These are phyloP conservation scores for Aix galericulata DNA, from an alignment of 2,113 vertebrate genomes.

Conservation along the genomic window DNA sequence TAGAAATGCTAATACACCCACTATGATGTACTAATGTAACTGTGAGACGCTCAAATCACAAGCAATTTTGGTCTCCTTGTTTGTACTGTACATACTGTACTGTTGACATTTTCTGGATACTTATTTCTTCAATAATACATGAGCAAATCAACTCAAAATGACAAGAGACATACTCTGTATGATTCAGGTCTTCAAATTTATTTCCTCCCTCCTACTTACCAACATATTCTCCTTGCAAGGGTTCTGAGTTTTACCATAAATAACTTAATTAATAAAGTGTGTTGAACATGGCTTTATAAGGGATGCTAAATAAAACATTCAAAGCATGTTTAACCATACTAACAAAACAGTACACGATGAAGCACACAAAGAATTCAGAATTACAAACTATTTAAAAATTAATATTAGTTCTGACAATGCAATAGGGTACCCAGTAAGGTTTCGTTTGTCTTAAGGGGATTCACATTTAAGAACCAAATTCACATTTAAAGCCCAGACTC, in stretches of 20 bases:
- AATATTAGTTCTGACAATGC: background rate
- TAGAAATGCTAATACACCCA: background rate
- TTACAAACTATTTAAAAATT: background rate
- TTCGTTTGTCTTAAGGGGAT: background rate
- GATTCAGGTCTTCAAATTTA: background rate
- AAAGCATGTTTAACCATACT: background rate
- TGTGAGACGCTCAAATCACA: background rate
- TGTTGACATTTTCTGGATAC: background rate
- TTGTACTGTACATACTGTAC: background rate
- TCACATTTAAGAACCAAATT: background rate
- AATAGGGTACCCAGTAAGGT: background rate
- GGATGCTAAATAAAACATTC: background rate
- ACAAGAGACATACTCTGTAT: background rate
- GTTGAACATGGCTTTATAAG: background rate
- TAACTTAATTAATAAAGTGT: background rate
- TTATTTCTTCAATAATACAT: background rate
- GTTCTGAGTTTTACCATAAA: background rate
- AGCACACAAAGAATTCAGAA: background rate
- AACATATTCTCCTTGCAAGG: background rate
- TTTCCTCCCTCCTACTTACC: background rate
- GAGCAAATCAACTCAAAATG: background rate
- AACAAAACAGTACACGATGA: background rate
- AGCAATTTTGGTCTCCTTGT: background rate
- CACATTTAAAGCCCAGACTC: background rate
- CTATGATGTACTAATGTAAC: background rate